A percentile compares a stretch with the other conserved stretches of the same genome.
Evolutionary conservation across 2,113 vertebrate genomes (phyloP).

Genomic region (Neotoma lepida): DNA sequence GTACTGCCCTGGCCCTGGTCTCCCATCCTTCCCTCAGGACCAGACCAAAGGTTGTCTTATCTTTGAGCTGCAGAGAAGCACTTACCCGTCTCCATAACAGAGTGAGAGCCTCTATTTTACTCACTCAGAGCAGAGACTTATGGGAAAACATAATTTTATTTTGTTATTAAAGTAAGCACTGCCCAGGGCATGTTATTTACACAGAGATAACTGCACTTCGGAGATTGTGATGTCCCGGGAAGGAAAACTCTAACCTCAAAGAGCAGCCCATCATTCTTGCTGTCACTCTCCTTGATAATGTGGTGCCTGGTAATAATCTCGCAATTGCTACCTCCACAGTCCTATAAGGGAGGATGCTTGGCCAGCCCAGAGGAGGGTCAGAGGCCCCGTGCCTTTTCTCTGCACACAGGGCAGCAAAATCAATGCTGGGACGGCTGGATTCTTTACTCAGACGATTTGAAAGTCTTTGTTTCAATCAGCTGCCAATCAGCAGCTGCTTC

Average conservation of each 20-base stretch:
- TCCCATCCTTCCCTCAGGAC: background rate
- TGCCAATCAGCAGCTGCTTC: background rate
- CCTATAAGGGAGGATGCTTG: background rate
- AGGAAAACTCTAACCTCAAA: background rate
- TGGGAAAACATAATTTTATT: background rate
- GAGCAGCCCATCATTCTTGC: background rate
- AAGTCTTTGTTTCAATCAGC: background rate
- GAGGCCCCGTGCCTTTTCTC: background rate
- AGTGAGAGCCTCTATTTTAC: background rate
- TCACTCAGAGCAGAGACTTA: background rate
- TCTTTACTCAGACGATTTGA: background rate
- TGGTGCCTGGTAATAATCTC: no score
- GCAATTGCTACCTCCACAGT: background rate
- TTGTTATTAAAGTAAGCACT: background rate
- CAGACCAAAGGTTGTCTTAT: background rate
- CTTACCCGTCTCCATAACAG: background rate
- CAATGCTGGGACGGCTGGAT: fast-evolving
- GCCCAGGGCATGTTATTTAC: background rate
- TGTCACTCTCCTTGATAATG: background rate
- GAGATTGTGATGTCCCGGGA: background rate
- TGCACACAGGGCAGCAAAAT: fast-evolving
- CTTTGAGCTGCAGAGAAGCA: slow-evolving; percentile 10
- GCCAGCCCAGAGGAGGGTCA: background rate
- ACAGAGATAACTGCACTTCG: background rate
- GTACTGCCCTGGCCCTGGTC: background rate